These are phyloP conservation scores for Petrocephalus microphthalmus DNA, from an alignment of 2,113 vertebrate species.

Conservation along the genomic window DNA sequence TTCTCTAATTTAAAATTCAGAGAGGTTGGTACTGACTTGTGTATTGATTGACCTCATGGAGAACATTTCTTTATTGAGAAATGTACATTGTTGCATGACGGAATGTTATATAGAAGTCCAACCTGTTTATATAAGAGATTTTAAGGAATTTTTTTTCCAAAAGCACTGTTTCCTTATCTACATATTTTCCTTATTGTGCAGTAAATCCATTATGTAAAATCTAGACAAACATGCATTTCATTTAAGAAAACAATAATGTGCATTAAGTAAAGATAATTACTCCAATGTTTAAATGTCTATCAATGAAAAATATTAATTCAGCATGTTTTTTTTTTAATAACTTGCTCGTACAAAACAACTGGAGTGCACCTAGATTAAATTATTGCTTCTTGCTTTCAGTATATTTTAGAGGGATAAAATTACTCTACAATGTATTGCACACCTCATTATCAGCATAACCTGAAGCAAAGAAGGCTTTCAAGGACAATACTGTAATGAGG, in stretches of 20 bases:
- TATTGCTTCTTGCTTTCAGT: conserved; percentile 45
- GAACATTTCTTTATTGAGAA: background rate
- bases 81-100: background rate
- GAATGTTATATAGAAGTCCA: background rate
- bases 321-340: background rate
- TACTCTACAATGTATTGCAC: conserved; percentile 47
- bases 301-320: background rate
- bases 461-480: conserved; percentile 54
- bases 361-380: conserved; percentile 41
- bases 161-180: background rate
- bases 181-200: background rate
- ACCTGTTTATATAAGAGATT: background rate
- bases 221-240: background rate
- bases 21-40: background rate
- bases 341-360: conserved; percentile 10
- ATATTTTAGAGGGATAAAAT: conserved; percentile 58
- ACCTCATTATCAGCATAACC: conserved; percentile 63
- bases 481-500: conserved; percentile 57
- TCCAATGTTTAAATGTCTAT: background rate
- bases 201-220: conserved; percentile 4
- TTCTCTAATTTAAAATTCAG: background rate
- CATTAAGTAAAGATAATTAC: background rate
- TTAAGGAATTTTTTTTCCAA: background rate
- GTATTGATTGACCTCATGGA: background rate
- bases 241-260: conserved; percentile 4